Base-by-base conservation (phyloP, 2,888 invertebrate genomes). In the Pristionchus exspectatus region DNA sequence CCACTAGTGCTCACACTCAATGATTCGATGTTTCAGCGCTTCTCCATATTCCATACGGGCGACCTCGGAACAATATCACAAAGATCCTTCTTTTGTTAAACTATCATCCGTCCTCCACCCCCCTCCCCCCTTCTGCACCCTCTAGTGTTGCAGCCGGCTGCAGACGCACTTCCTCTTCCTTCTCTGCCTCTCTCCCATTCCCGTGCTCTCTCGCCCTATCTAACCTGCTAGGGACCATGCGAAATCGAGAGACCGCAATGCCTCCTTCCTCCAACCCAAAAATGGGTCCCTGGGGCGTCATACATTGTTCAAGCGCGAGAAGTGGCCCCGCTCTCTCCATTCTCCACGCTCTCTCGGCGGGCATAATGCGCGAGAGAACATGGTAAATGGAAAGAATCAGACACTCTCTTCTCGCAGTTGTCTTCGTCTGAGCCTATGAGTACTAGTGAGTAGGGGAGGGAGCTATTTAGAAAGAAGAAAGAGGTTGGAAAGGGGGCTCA, bases 361-460 rank as follows among this genome's bases (percentile, higher is more conserved):
- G n/a, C 63, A n/a, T 1, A 63, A 7, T 24, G 24, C 21, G 63
- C 63, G 24, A 63, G 63, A 63, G 63, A 63, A n/a, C n/a, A 63
- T 10, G 63, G 24, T 9, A n/a, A 63, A 63, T 63, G 10, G 63
- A 63, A n/a, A 63, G 63, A 63, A 10, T 9, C 10, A 63, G 63
- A 38, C 63, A 10, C 10, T 2, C 56, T 21, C 63, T n/a, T 24
- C 7, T 72, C 33, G 69, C 69, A 72, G 69, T 72, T 72, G 69
- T 72, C 69, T 72, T 72, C 38, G 38, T 38, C 38, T 38, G 3
- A 3, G 16, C 16, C 69, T 33, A 30, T 72, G 69, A 72, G 69
- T 72, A 72, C 69, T 72, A 72, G 69, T 72, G 69, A 72, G 69
- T 72, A 72, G 69, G 30, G 69, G 30, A 9, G 69, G 69, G 30